Conservation (phyloP, 2,113 vertebrate species). For the Cyprinodon brontotheroides region DNA sequence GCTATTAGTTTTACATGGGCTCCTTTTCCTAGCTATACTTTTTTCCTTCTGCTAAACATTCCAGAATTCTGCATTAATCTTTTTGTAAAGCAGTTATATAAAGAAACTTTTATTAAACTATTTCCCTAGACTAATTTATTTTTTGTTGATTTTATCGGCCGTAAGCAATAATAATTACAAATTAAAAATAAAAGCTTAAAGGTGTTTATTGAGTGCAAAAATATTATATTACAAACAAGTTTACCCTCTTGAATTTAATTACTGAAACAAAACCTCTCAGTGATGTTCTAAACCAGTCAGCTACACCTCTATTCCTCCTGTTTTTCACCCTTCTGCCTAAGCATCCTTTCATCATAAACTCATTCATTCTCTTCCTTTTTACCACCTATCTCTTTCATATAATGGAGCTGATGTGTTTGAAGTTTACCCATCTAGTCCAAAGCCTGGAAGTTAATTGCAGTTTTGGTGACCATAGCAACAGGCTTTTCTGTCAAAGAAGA, state of each 20-base stretch:
- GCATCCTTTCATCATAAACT: conserved; percentile 18
- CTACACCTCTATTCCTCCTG: conserved; percentile 4
- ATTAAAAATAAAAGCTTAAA: no score
- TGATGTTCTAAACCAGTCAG: not conserved
- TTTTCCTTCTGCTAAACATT: no score
- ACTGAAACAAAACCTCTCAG: not conserved
- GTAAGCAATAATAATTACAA: no score
- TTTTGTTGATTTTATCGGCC: no score
- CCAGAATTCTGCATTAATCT: no score
- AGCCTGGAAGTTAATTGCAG: conserved; percentile 5
- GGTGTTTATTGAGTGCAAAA: not conserved
- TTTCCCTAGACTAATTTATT: no score
- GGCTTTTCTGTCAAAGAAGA: conserved; percentile 28
- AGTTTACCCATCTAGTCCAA: conserved; percentile 12
- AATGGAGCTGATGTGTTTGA: conserved; percentile 21
- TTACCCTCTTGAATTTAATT: not conserved
- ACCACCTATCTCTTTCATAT: not conserved
- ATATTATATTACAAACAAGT: not conserved
- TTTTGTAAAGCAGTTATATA: no score
- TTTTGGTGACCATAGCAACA: conserved; percentile 41
- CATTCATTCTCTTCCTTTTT: not conserved
- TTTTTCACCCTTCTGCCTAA: conserved; percentile 1
- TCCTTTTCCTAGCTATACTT: no score
- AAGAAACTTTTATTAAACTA: no score
- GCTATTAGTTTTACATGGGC: no score